Conservation (phyloP, 2,113 vertebrate genomes). For the Delphinus delphis region DNA sequence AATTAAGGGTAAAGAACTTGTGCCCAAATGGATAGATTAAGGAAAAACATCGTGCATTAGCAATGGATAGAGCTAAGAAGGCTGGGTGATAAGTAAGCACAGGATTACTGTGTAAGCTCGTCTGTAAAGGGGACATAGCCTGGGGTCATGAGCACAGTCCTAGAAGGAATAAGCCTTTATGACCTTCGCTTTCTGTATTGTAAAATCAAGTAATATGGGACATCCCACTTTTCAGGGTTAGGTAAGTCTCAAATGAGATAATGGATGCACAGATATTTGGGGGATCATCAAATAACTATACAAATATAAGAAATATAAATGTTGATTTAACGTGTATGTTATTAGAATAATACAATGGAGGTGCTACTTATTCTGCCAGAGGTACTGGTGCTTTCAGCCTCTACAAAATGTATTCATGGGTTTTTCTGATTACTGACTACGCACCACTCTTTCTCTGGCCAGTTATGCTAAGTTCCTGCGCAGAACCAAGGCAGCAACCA, state of each 20-base stretch:
- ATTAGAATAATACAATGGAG: neutral
- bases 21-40: neutral
- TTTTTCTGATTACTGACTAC: neutral
- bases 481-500: constrained; percentile 90
- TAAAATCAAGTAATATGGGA: neutral
- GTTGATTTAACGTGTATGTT: neutral
- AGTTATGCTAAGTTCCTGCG: constrained; percentile 94
- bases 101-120: neutral
- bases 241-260: neutral
- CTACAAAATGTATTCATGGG: neutral
- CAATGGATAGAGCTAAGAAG: neutral
- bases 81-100: neutral
- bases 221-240: neutral
- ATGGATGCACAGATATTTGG: neutral
- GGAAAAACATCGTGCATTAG: neutral
- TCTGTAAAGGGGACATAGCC: neutral
- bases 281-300: neutral
- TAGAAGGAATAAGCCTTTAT: neutral
- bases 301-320: neutral
- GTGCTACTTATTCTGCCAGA: neutral
- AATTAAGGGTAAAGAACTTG: neutral
- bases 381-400: neutral
- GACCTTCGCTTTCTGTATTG: neutral
- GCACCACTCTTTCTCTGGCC: neutral
- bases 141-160: neutral